phyloP scores from a whole-genome alignment of 2,797 vertebrate genomes.

The Danionella dracula region DNA sequence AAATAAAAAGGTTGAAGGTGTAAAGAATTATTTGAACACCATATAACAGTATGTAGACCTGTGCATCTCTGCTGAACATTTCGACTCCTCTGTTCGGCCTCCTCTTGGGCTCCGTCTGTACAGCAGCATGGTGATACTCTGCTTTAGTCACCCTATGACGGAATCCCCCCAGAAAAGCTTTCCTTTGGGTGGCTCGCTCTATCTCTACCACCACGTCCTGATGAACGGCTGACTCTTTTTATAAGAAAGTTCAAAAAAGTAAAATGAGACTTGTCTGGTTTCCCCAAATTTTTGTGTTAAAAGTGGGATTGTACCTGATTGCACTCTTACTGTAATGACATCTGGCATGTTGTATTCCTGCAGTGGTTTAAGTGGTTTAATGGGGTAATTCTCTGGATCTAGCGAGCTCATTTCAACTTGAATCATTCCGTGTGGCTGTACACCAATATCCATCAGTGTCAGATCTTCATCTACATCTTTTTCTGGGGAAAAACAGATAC shows the following conservation, averaged over 20 bases:
- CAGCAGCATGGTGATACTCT: conserved; percentile 82
- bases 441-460: conserved; percentile 64
- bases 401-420: conserved; percentile 71
- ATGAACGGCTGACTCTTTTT: conserved; percentile 57
- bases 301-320: conserved; percentile 60
- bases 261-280: background rate
- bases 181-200: conserved; percentile 69
- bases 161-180: conserved; percentile 87
- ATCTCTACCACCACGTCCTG: conserved; percentile 79
- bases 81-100: conserved; percentile 55
- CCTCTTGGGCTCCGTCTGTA: conserved; percentile 77
- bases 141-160: conserved; percentile 71
- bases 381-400: conserved; percentile 60
- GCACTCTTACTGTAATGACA: conserved; percentile 76
- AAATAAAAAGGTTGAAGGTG: too few species aligned
- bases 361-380: conserved; percentile 59
- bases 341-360: conserved; percentile 71
- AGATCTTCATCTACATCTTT: conserved; percentile 58
- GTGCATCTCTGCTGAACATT: conserved; percentile 75
- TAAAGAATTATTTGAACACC: too few species aligned
- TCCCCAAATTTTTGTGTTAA: background rate
- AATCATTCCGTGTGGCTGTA: conserved; percentile 65
- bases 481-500: conserved; percentile 54
- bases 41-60: conserved; percentile 64
- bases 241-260: background rate